These are phyloP conservation scores for Catharus ustulatus DNA, from an alignment of 2,797 vertebrate genomes.

Conservation along the genomic window DNA sequence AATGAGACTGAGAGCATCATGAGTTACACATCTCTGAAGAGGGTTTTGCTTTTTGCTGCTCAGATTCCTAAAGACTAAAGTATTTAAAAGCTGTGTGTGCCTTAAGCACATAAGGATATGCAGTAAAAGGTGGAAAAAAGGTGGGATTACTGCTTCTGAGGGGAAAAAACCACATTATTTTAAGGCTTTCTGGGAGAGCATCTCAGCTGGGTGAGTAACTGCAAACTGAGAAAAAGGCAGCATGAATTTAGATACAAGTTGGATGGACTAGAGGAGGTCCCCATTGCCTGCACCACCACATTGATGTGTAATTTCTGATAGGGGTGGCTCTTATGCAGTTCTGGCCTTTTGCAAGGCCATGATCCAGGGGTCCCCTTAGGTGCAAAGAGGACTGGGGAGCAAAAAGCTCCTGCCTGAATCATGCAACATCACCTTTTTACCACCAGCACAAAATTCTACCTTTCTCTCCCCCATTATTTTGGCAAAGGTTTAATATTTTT, in stretches of 20 bases:
- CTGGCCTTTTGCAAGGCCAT: not conserved
- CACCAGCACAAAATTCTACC: not conserved
- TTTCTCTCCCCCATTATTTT: not conserved
- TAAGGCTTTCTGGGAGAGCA: not conserved
- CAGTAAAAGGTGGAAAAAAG: not conserved
- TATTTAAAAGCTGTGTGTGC: not conserved
- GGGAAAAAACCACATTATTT: not conserved
- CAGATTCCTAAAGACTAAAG: not conserved
- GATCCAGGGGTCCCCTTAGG: not conserved
- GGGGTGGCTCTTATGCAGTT: not conserved
- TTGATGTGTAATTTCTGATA: fast-evolving
- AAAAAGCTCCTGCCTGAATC: not conserved
- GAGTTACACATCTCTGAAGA: not conserved
- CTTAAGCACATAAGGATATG: not conserved
- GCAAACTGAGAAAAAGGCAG: not conserved
- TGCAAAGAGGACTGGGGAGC: not conserved
- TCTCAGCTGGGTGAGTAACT: not conserved
- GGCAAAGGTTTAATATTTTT: not conserved
- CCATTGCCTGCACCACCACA: not conserved
- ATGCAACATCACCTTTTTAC: not conserved
- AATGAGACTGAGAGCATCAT: not conserved
- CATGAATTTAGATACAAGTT: not conserved
- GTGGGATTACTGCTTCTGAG: not conserved
- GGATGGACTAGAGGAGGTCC: not conserved
- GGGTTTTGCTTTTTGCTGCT: not conserved